Base-by-base conservation (phyloP, 2,113 vertebrate species). In the Merops nubicus region DNA sequence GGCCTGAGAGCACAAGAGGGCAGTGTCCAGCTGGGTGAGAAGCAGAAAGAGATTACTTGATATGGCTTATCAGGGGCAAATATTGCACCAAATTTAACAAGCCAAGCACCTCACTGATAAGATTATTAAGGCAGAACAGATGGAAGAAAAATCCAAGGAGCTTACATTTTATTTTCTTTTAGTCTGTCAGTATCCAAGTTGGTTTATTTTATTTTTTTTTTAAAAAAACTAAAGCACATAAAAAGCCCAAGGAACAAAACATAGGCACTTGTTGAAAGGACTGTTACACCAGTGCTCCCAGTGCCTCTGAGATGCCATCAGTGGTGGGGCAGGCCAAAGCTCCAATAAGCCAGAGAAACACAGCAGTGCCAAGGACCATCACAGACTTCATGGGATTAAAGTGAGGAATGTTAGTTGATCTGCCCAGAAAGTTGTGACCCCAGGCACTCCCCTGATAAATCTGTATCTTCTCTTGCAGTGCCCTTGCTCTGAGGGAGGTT, bases 11-110 rank as follows among this genome's bases (percentile, higher is more conserved):
- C 96, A 43, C 42, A 0, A 88, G 96, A 85, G 91, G 93, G 93
- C 94, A 93, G 45, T 31, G 40, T 18, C 74, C 54, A 12, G 42
- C 86, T 53, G 63, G 1, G 19, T 1, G 14, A 95, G 40, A 19
- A 25, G 47, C 9, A 0, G 45, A 4, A 72, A 29, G 25, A 1
- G 3, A 15, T 14, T 25, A 20, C 51, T 36, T 7, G 45, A 16
- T 72, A 75, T 73, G 26, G 12, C 21, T 83, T 68, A 90, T 65
- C 69, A 3, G 51, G 22, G 64, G 26, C 14, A 63, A 94, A 23
- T 82, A 57, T 16, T 83, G 51, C 62, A 23, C 53, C 31, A 59
- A 57, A 67, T 62, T 60, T 31, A 78, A 54, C 23, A 43, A 84
- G 40, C 17, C 88, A 42, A 57, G 45, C 51, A 42, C 54, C 34